Evolutionary conservation across 2,113 vertebrate species (phyloP).

Genomic region (Mustela nigripes): DNA sequence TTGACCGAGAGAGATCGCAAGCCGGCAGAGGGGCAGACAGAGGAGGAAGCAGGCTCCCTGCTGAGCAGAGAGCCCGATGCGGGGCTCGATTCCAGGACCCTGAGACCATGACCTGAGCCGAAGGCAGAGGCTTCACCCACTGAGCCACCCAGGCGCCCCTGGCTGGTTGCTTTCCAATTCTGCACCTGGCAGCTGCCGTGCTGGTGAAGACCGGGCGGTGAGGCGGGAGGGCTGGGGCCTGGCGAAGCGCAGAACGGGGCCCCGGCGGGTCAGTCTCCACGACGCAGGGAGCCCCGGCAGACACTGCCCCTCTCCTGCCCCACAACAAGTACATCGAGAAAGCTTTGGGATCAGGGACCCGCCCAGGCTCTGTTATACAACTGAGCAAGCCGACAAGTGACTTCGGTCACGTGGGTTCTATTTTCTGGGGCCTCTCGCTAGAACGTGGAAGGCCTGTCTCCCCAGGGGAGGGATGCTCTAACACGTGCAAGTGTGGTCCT

Average conservation of each 20-base stretch:
- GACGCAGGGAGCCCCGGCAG: neutral
- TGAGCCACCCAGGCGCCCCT: neutral
- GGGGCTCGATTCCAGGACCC: too few species aligned
- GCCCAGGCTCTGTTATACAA: neutral
- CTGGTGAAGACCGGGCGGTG: too few species aligned
- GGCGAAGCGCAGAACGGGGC: neutral
- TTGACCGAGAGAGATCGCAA: too few species aligned
- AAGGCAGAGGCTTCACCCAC: too few species aligned
- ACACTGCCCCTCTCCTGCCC: neutral
- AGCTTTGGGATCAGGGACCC: neutral
- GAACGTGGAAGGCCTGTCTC: neutral
- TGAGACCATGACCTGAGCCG: too few species aligned
- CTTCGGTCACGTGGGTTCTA: conserved; percentile 15
- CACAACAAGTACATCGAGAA: neutral
- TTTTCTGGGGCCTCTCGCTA: neutral
- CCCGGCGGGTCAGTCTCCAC: neutral
- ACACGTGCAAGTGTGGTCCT: neutral
- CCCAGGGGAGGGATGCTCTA: neutral
- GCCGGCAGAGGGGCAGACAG: too few species aligned
- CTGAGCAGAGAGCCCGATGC: too few species aligned
- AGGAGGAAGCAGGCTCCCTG: too few species aligned
- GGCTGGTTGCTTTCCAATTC: neutral
- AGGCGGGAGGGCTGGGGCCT: too few species aligned
- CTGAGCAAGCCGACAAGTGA: conserved; percentile 5
- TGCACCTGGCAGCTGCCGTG: conserved; percentile 2